Conservation (phyloP, 2,888 invertebrate species). For the Microctonus hyperodae region DNA sequence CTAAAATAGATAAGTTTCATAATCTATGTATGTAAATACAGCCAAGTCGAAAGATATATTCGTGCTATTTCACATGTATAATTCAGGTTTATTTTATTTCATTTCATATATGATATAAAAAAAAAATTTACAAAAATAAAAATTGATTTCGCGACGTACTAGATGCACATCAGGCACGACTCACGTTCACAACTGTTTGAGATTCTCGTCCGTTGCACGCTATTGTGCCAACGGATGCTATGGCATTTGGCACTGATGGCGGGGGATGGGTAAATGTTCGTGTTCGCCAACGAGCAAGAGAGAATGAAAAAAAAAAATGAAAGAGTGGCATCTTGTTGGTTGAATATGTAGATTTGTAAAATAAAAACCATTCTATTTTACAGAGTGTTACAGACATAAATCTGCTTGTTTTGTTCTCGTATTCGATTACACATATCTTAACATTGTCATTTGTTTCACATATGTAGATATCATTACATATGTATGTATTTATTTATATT, state of each 20-base stretch:
- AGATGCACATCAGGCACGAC: constrained; percentile 43
- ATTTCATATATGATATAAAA: not conserved
- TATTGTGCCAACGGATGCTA: constrained; percentile 49
- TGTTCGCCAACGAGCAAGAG: not conserved
- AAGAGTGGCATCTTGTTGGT: not conserved
- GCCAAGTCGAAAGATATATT: no score
- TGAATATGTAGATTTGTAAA: not conserved
- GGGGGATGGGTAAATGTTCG: constrained; percentile 48
- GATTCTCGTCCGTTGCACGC: constrained; percentile 49
- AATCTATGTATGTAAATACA: not conserved
- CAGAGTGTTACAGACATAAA: not conserved
- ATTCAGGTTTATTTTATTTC: not conserved
- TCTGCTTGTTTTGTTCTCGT: not conserved
- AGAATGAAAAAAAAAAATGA: not conserved
- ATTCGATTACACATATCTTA: not conserved
- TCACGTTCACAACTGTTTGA: constrained; percentile 50
- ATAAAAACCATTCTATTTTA: not conserved
- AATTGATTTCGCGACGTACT: not conserved
- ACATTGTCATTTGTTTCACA: not conserved
- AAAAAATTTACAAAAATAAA: not conserved
- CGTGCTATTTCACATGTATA: not conserved
- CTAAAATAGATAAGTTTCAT: not conserved
- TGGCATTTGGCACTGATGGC: constrained; percentile 52
- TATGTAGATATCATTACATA: not conserved
- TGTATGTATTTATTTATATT: not conserved